These are phyloP conservation scores for Sula dactylatra DNA, from an alignment of 2,113 vertebrate species.

Conservation along the genomic window DNA sequence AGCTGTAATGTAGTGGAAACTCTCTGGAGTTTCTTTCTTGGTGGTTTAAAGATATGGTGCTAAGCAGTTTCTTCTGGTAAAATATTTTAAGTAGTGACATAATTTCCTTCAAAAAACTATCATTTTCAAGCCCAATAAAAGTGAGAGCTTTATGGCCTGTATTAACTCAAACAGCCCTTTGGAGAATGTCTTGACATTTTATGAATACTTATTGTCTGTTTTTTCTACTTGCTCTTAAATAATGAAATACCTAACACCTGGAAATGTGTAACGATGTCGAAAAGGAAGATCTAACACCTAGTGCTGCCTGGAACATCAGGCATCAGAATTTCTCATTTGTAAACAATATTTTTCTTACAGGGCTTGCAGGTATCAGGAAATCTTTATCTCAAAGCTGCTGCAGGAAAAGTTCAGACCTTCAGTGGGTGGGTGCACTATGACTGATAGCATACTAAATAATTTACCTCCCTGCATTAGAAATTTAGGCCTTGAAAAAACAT, in stretches of 20 bases:
- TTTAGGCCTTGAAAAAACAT: neutral
- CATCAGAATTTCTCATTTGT: constrained; percentile 11
- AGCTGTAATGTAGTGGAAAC: neutral
- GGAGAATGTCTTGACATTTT: constrained; percentile 35
- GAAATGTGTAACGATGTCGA: neutral
- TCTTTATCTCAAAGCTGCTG: neutral
- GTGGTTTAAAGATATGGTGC: neutral
- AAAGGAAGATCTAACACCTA: neutral
- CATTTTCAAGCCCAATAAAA: constrained; percentile 35
- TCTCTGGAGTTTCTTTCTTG: neutral
- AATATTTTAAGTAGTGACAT: constrained; percentile 56
- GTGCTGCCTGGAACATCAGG: neutral
- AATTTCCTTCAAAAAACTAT: constrained; percentile 56
- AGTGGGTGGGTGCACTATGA: neutral
- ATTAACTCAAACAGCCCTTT: constrained; percentile 11
- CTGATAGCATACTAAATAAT: neutral
- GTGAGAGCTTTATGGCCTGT: neutral
- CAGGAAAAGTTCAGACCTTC: neutral
- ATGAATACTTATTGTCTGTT: constrained; percentile 19
- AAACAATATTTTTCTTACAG: neutral
- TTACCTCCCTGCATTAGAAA: neutral
- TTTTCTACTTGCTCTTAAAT: constrained; percentile 27
- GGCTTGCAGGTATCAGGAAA: neutral
- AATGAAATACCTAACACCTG: constrained; percentile 8
- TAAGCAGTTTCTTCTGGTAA: constrained; percentile 51